A percentile compares a stretch with the other conserved stretches of the same genome.
These are phyloP conservation scores for Lanistes nyassanus DNA, from an alignment of 1,140 invertebrate species.

Conservation along the genomic window DNA sequence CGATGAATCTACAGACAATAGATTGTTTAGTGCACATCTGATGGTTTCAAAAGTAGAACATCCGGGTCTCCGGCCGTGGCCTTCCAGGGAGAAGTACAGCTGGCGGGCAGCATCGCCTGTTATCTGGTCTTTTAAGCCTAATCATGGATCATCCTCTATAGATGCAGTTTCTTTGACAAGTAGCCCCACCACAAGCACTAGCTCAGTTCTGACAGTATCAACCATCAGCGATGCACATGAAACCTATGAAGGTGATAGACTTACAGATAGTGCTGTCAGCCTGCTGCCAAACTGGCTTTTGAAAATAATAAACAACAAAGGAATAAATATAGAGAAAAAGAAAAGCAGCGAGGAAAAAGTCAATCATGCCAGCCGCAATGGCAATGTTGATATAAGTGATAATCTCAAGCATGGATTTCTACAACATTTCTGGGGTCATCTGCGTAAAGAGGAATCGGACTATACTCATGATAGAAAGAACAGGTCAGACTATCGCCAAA, in stretches of 20 bases:
- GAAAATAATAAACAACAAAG: background rate
- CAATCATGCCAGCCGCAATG: no score
- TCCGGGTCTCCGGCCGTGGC: background rate
- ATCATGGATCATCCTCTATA: no score
- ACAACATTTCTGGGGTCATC: conserved; percentile 8
- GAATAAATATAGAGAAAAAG: background rate
- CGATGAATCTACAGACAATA: background rate
- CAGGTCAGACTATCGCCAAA: background rate
- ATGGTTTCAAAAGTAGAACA: background rate
- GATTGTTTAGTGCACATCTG: background rate
- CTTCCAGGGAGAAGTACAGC: conserved; percentile 13
- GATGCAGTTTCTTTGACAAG: no score
- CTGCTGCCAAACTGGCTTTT: background rate
- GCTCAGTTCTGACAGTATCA: background rate
- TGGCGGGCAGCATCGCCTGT: conserved; percentile 12
- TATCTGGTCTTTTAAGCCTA: background rate
- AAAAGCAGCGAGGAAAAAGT: background rate
- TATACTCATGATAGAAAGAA: background rate
- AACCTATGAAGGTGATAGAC: background rate
- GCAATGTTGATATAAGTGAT: background rate
- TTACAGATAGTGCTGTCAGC: background rate
- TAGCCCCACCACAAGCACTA: background rate
- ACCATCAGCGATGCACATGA: background rate
- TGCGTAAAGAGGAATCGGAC: background rate
- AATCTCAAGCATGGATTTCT: background rate